Conservation (phyloP, 2,888 invertebrate genomes). For the Drosophila subsilvestris region DNA sequence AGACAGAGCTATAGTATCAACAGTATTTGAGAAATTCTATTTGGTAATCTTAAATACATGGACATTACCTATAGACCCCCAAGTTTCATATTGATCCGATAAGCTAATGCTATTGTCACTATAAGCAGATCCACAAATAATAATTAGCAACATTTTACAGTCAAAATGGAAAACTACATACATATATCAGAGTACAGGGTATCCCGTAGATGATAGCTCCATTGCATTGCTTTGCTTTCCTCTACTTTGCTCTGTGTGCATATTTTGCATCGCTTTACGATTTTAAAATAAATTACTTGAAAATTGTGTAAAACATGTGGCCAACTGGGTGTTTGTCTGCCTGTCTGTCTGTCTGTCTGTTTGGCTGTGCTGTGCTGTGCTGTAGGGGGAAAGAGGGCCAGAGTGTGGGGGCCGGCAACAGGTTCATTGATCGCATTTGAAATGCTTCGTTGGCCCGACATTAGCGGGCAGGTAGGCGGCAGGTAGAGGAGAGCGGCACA, state of each 20-base stretch:
- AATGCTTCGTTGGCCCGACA: constrained; percentile 58
- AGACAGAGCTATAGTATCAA: too few relatives aligned
- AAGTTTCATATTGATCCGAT: too few relatives aligned
- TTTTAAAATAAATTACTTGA: constrained; percentile 75
- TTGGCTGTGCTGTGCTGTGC: constrained; percentile 16
- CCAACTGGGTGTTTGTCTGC: constrained; percentile 23
- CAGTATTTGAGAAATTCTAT: too few relatives aligned
- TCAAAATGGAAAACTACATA: neutral
- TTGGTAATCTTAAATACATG: too few relatives aligned
- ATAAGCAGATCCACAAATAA: neutral
- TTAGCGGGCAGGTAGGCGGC: constrained; percentile 27
- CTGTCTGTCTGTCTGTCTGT: constrained; percentile 18
- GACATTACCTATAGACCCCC: too few relatives aligned
- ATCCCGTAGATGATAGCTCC: neutral
- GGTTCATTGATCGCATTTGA: constrained; percentile 79
- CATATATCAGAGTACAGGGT: neutral
- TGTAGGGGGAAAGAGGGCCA: constrained; percentile 17
- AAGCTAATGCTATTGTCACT: too few relatives aligned
- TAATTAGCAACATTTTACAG: too few relatives aligned
- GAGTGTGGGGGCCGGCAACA: constrained; percentile 40
- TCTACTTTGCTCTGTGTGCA: constrained; percentile 49
- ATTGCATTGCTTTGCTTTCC: constrained; percentile 2
- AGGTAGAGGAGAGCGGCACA: constrained; percentile 27
- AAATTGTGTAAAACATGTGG: constrained; percentile 64
- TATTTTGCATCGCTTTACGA: constrained; percentile 74